phyloP scores from a whole-genome alignment of 2,888 invertebrate genomes.

The Drosophila silvestris region DNA sequence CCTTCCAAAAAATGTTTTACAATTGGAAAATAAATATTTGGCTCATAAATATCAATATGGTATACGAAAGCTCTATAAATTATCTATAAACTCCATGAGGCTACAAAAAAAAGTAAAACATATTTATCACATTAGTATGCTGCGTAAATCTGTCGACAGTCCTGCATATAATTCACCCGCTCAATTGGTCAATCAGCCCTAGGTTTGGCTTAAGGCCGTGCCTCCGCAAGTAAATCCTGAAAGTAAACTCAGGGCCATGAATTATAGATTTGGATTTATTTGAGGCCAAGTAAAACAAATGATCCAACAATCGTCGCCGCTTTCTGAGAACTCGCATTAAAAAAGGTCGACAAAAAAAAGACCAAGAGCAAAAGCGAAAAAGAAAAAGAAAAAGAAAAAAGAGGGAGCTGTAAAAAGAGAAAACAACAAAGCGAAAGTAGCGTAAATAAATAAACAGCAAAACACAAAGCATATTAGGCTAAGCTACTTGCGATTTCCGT shows the following conservation, averaged over 20 bases:
- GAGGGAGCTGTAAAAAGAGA: constrained; percentile 3
- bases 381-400: neutral
- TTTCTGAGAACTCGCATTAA: constrained; percentile 45
- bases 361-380: neutral
- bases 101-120: neutral
- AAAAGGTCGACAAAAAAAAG: constrained; percentile 30
- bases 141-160: constrained; percentile 7
- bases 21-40: neutral
- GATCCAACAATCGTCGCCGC: constrained; percentile 61
- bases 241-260: constrained; percentile 66
- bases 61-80: neutral
- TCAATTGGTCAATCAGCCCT: constrained; percentile 44
- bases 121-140: constrained; percentile 32
- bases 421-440: constrained; percentile 61
- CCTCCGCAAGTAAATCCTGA: constrained; percentile 44
- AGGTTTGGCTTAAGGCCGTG: neutral
- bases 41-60: neutral
- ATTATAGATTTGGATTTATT: constrained; percentile 80
- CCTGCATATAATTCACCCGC: constrained; percentile 19
- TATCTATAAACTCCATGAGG: neutral
- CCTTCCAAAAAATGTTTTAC: neutral
- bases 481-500: constrained; percentile 80
- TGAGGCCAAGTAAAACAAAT: constrained; percentile 80
- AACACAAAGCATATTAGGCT: constrained; percentile 80
- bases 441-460: constrained; percentile 75